A percentile compares a stretch with the other conserved stretches of the same genome.
These are phyloP conservation scores for Platerodrilus igneus DNA, from an alignment of 2,888 invertebrate species.

Conservation along the genomic window DNA sequence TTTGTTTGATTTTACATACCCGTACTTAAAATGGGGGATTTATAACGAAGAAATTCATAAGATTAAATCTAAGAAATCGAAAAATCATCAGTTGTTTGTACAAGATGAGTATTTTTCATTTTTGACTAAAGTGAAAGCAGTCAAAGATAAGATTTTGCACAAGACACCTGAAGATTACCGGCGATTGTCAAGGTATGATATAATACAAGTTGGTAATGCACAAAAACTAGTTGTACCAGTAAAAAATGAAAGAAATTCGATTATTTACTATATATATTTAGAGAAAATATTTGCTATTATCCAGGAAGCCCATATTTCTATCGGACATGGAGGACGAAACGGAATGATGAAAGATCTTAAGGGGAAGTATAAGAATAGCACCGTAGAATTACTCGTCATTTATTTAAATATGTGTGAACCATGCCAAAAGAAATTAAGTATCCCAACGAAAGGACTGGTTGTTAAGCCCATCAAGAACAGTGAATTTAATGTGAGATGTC, in stretches of 20 bases:
- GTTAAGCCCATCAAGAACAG: conserved; percentile 1
- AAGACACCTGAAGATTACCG: conserved; percentile 7
- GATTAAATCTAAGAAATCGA: too few species aligned
- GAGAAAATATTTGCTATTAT: conserved; percentile 18
- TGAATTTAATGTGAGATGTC: too few species aligned
- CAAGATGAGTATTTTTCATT: too few species aligned
- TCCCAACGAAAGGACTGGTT: conserved; percentile 3
- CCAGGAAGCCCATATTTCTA: conserved; percentile 17
- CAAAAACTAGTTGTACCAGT: conserved; percentile 9
- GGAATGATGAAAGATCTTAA: conserved; percentile 13
- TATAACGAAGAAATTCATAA: too few species aligned
- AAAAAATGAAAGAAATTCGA: conserved; percentile 1
- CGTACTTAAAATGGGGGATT: too few species aligned
- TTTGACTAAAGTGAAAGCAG: too few species aligned
- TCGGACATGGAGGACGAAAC: conserved; percentile 17
- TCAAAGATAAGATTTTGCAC: too few species aligned
- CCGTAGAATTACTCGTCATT: conserved; percentile 12
- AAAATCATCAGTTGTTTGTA: too few species aligned
- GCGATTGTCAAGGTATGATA: conserved; percentile 3
- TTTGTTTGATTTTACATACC: too few species aligned
- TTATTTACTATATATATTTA: conserved; percentile 11
- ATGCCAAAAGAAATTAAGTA: conserved; percentile 9
- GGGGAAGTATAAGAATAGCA: conserved; percentile 17
- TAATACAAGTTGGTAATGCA: conserved; percentile 3
- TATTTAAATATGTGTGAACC: conserved; percentile 12